Evolutionary conservation across 1,140 invertebrate species (phyloP), one percentile per base, ranked within the genome.

Genomic region (Drosophila parabipectinata): DNA sequence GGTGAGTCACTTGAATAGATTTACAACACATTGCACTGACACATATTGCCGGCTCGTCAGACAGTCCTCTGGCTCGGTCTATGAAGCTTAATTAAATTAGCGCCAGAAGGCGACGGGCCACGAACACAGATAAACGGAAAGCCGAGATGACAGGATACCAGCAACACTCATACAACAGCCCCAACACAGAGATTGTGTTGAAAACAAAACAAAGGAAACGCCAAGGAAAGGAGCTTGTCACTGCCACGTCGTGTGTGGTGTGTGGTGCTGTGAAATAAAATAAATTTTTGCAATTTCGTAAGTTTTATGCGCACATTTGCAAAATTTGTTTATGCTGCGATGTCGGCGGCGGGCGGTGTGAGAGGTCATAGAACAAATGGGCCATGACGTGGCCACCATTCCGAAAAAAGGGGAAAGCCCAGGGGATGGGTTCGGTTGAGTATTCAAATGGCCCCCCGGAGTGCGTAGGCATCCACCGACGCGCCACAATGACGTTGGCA

Each of bases 61-160:
- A 68, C 24, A 61, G 57, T 39, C 39, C 39, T 44, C 15, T 47
- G 10, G 15, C n/a, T 24, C 18, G 41, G 71, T 68, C 83, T 82
- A 75, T 72, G 74, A 60, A 47, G 74, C 83, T 87, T 87, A 87
- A 87, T 87, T 87, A 87, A 87, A 87, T 87, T 89, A 87, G 82
- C 82, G 73, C 57, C 62, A 77, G 80, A 64, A 84, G 72, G 80
- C 73, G 74, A 53, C 73, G 55, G 67, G 69, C 58, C 74, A 74
- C 77, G 77, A 76, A 55, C 34, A 54, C 57, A 77, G 56, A 76
- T 60, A 69, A 55, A 76, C 72, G 45, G 37, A 63, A 54, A 44
- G 34, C 54, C 62, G 52, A 59, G 56, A 52, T 61, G 59, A 59
- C 72, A 68, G 60, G 59, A 63, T 62, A 59, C 24, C 8, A 32